Percentiles rank a stretch among this genome's conserved stretches.
Evolutionary conservation across 2,113 vertebrate genomes (phyloP).

Genomic region (Hyla sarda): DNA sequence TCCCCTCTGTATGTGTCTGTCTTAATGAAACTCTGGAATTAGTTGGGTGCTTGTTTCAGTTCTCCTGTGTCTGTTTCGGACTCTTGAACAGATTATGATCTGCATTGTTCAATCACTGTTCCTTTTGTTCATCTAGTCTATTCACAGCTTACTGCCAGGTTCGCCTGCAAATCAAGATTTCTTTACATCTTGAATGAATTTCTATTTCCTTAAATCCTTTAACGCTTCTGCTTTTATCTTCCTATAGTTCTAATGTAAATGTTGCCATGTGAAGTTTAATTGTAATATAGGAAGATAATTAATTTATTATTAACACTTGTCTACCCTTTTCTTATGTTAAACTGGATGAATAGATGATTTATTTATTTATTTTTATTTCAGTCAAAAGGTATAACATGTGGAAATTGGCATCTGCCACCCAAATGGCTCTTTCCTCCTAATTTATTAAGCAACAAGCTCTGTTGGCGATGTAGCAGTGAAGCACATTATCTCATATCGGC

Average conservation of each 20-base stretch:
- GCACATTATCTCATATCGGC: too few species aligned
- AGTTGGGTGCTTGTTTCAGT: constrained; percentile 57
- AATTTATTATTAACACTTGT: not conserved
- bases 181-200: not conserved
- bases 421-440: too few species aligned
- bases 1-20: constrained; percentile 56
- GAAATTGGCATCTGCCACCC: not conserved
- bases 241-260: not conserved
- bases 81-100: constrained; percentile 43
- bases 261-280: not conserved
- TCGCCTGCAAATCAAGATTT: constrained; percentile 29
- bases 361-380: not conserved
- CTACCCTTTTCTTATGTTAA: not conserved
- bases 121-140: constrained; percentile 16
- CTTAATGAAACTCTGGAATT: constrained; percentile 59
- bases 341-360: not conserved
- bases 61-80: constrained; percentile 19
- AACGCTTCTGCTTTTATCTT: not conserved
- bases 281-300: not conserved
- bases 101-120: constrained; percentile 54
- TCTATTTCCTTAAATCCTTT: not conserved
- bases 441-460: too few species aligned
- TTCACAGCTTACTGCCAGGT: constrained; percentile 46
- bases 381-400: not conserved
- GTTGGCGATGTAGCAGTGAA: too few species aligned